Evolutionary conservation across 2,113 vertebrate species (phyloP).

Genomic region (Microcebus lehilahytsara): DNA sequence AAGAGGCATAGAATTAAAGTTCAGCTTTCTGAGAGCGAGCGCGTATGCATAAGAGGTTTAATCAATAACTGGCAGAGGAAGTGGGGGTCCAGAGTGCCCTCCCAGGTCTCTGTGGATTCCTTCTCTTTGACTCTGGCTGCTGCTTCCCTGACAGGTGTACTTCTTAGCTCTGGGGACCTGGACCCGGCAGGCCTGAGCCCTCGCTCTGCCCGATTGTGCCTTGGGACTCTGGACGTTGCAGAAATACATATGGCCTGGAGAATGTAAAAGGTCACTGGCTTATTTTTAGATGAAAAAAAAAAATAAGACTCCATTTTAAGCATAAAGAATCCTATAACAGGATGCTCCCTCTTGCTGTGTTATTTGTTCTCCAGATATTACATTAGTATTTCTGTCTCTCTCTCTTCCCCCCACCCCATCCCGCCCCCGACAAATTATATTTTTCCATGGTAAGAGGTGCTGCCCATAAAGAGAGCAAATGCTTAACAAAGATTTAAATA

Average conservation of each 20-base stretch:
- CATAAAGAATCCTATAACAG: conserved; percentile 35
- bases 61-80: conserved; percentile 78
- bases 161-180: conserved; percentile 56
- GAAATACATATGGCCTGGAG: conserved; percentile 75
- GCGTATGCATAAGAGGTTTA: conserved; percentile 65
- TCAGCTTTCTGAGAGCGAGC: conserved; percentile 44
- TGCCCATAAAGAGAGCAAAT: conserved; percentile 10
- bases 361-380: conserved; percentile 10
- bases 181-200: conserved; percentile 54
- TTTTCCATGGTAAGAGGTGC: conserved; percentile 45
- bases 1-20: conserved; percentile 27
- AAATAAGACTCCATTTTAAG: conserved; percentile 42
- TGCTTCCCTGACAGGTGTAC: conserved; percentile 79
- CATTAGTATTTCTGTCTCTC: neutral
- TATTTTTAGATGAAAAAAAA: conserved; percentile 51
- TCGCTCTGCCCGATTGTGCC: conserved; percentile 50
- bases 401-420: neutral
- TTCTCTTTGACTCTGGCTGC: conserved; percentile 75
- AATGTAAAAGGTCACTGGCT: conserved; percentile 75
- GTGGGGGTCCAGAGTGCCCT: conserved; percentile 72
- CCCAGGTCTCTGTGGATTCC: conserved; percentile 80
- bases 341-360: conserved; percentile 18
- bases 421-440: neutral
- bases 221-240: conserved; percentile 67
- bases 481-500: conserved; percentile 52